Base-by-base conservation (phyloP, 2,113 vertebrate genomes). In the Sinocyclocheilus maitianheensis region DNA sequence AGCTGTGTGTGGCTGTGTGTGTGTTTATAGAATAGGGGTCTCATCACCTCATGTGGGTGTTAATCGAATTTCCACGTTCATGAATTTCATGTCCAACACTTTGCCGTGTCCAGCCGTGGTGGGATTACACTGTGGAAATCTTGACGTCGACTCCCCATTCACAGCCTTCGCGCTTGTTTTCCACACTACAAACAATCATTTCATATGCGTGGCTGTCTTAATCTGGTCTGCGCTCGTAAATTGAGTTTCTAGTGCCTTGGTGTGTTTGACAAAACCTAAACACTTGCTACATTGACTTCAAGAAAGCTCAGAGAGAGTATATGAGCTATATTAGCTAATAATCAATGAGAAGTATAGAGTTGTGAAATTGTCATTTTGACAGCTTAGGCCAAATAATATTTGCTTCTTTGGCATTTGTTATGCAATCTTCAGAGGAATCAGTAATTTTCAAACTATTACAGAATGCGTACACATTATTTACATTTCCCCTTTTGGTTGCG, bases 21-120 rank as follows among this genome's bases (percentile, higher is more conserved):
- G 65, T 67, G 81, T 87, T 77, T 82, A 75, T 58, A 48, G 71
- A 71, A 72, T 67, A 58, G 67, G 82, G 81, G 55, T 55, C 55
- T 46, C 77, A 69, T 84, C 84, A 84, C 89, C 90, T 84, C 14
- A 84, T 88, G 85, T 87, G 89, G 88, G 89, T 81, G 83, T 92
- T 91, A 92, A 87, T 93, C 80, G 74, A 92, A 93, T 93, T 92
- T 91, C 88, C 84, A 81, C 60, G 10, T 81, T 81, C 79, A 46
- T 24, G 16, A 81, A 67, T 30, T 65, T 83, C 65, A 87, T 89
- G 91, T 90, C 91, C 88, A 62, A 87, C 88, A 84, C 86, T 91
- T 84, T 69, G 86, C 88, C 81, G 34, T 77, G 30, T 89, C 90
- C 85, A 76, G 48, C 84, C 58, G 6, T 78, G 65, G 86, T 48